Conservation (phyloP, 2,888 invertebrate genomes). For the Stenotaenia linearis region DNA sequence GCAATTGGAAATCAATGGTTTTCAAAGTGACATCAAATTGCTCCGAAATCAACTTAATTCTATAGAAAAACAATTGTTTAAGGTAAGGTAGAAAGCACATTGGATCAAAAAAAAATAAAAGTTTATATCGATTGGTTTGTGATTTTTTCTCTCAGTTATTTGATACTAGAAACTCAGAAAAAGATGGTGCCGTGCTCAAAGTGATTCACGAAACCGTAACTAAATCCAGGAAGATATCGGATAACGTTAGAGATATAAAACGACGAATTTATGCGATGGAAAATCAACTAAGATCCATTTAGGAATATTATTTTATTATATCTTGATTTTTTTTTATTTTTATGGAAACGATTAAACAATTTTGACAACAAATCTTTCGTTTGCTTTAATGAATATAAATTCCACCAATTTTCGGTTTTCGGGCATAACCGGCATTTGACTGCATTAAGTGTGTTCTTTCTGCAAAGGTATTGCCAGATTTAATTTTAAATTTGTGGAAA, state of each 20-base stretch:
- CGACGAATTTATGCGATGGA: neutral
- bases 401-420: constrained; percentile 13
- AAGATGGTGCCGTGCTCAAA: neutral
- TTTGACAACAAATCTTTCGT: neutral
- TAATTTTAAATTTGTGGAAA: too few species aligned
- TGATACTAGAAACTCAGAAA: neutral
- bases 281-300: neutral
- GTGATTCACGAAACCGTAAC: neutral
- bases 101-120: neutral
- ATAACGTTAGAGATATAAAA: neutral
- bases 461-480: too few species aligned
- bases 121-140: neutral
- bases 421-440: neutral
- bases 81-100: neutral
- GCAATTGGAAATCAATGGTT: neutral
- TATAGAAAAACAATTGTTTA: constrained; percentile 9
- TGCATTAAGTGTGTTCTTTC: constrained; percentile 4
- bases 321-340: too few species aligned
- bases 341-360: neutral
- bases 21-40: neutral
- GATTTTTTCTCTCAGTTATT: neutral
- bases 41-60: neutral
- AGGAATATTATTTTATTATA: too few species aligned
- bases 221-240: neutral
- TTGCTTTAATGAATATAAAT: neutral